These are phyloP conservation scores for western clawed frog (Xenopus tropicalis) DNA, from an alignment of 2,113 vertebrate genomes.

Conservation along the genomic window UCB_Xtro_10.0 CM004447.2:99350001-99350500, in stretches of 20 bases:
- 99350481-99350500: too few species aligned
- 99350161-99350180: neutral
- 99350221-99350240: neutral
- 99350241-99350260: constrained; percentile 2
- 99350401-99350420: too few species aligned
- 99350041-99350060: constrained; percentile 43
- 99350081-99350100: constrained; percentile 29
- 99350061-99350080: constrained; percentile 34
- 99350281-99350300: constrained; percentile 15
- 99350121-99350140: too few species aligned
- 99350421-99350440: too few species aligned
- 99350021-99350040: constrained; percentile 18
- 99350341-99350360: neutral
- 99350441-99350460: too few species aligned
- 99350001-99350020: constrained; percentile 12
- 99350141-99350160: neutral
- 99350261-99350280: constrained; percentile 12
- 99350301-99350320: constrained; percentile 29
- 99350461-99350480: too few species aligned
- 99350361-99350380: neutral
- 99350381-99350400: too few species aligned
- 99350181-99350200: neutral
- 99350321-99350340: neutral
- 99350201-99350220: constrained; percentile 12
- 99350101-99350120: neutral